Evolutionary conservation across 2,113 vertebrate species (phyloP).

Genomic region (Condylura cristata): DNA sequence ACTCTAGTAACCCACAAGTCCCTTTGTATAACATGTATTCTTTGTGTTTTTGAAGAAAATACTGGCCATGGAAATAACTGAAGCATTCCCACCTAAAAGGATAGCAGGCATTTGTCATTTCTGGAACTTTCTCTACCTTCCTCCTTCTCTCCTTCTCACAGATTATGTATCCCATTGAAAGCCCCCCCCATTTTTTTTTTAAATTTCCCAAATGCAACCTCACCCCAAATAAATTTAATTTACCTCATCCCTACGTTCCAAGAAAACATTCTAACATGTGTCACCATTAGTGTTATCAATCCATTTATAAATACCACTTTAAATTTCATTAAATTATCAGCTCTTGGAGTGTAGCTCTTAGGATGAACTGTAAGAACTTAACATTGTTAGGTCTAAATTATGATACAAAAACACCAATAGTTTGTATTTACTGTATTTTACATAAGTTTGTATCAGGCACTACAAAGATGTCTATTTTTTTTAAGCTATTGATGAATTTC

Average conservation of each 20-base stretch:
- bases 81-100: background rate
- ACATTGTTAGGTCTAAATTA: background rate
- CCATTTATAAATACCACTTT: background rate
- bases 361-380: background rate
- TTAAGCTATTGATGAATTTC: background rate
- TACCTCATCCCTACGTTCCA: background rate
- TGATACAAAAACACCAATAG: background rate
- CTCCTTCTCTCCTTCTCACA: background rate
- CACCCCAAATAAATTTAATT: background rate
- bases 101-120: background rate
- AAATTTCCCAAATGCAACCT: background rate
- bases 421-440: background rate
- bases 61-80: background rate
- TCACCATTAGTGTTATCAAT: background rate
- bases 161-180: background rate
- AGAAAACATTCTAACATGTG: background rate
- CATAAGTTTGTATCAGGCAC: background rate
- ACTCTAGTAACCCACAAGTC: accelerated
- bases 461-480: background rate
- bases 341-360: background rate
- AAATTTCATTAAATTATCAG: background rate
- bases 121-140: background rate
- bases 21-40: background rate
- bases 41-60: background rate
- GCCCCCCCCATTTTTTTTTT: background rate